phyloP scores from a whole-genome alignment of 2,888 invertebrate genomes.

The Cryptosula pallasiana region DNA sequence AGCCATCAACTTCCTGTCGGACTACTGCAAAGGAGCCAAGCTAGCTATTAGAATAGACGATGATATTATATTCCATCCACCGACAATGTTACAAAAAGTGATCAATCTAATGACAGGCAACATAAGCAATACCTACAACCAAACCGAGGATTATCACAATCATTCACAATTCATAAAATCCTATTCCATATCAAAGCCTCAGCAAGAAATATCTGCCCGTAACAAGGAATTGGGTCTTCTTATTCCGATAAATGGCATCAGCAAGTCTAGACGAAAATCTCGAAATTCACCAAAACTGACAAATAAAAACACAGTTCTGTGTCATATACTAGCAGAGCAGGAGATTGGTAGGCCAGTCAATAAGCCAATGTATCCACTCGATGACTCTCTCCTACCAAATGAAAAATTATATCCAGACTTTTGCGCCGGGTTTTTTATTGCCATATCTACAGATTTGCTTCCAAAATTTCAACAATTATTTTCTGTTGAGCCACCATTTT shows the following conservation, averaged over 20 bases:
- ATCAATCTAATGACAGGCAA: neutral
- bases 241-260: neutral
- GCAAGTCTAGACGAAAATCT: neutral
- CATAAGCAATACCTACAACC: neutral
- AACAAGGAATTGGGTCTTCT: neutral
- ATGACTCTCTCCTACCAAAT: neutral
- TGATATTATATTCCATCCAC: constrained; percentile 11
- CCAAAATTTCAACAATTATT: neutral
- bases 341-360: neutral
- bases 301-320: neutral
- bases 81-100: neutral
- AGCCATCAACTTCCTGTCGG: neutral
- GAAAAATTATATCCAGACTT: constrained; percentile 9
- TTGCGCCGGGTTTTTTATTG: constrained; percentile 6
- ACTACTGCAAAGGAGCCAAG: neutral
- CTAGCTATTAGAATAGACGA: neutral
- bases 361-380: neutral
- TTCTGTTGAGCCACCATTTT: constrained; percentile 9
- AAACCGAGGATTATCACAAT: neutral
- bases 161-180: too few relatives aligned
- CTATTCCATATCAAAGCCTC: too few relatives aligned
- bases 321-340: neutral
- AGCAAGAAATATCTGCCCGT: too few relatives aligned
- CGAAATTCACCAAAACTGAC: neutral
- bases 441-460: neutral